Evolutionary conservation across 2,888 invertebrate genomes (phyloP), one percentile per base, ranked within the genome.

Genomic region (Hyposoter didymator): DNA sequence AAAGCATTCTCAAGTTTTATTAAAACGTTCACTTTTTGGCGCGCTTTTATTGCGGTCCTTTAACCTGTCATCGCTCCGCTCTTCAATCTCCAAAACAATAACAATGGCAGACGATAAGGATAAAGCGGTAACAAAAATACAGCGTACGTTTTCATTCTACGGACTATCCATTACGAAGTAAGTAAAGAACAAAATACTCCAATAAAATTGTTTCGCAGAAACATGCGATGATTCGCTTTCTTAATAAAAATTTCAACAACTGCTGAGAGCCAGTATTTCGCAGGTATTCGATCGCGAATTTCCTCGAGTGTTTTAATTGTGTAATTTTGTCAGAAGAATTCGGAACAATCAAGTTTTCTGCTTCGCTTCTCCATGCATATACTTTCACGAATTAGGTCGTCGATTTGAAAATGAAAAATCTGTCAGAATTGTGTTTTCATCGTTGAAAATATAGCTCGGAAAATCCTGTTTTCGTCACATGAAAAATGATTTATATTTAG

Each of bases 131-230:
- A 95, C 94, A 88, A 96, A 96, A 91, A 95, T 97, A 10, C 95
- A 95, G 89, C 95, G 95, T 90, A 95, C 96, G 0, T 97, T 98
- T 88, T 97, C 97, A 93, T 94, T 98, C 39, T 96, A 96, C 92
- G 97, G 98, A 39, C 97, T 97, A 88, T 95, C 95, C 0, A 95
- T 97, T 76, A 95, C 97, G 88, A 96, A 95, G 94, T 95, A 93
- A 88, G 83, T 81, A 78, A 49, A 62, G 84, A 28, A 74, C 59
- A 45, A 19, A 73, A 52, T 45, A 70, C 78, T 69, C 64, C 64
- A 17, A 19, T 69, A 19, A 28, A 67, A 10, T 8, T 43, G 28
- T 59, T 82, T 69, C 22, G 28, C 39, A 47, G 5, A 66, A 67
- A 73, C 35, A 52, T 59, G 19, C 12, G n/a, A 10, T 28, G 5